Base-by-base conservation (phyloP, 1,140 invertebrate species). In the Bombyx mandarina region DNA sequence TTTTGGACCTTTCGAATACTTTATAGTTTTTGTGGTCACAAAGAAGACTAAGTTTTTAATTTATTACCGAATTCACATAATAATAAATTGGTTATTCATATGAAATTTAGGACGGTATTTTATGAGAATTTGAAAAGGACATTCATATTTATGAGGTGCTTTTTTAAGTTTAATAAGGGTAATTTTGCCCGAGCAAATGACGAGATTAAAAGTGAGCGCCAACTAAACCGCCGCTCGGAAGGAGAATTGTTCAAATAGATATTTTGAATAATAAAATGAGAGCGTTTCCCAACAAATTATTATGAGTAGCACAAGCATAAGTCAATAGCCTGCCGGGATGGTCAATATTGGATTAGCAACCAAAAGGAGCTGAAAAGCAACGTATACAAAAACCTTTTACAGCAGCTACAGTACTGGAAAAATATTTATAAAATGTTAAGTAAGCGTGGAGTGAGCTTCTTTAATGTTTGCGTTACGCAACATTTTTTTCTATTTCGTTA, bases 351-450 rank as follows among this genome's bases (percentile, higher is more conserved):
- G 80, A 85, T 86, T 86, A 87, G 75, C 82, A 65, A 73, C 63
- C 82, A 84, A 87, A 87, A 87, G 82, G 84, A 86, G 77, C 73
- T 82, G 84, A 87, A 87, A 86, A 83, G 84, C 84, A 81, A 81
- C 84, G 82, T 87, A 87, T 87, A 87, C 84, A 87, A 84, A 86
- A 87, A 87, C 82, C 84, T 87, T 87, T 86, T 84, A 87, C 82
- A 77, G 82, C 77, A 79, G 81, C 82, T 84, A 81, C 73, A 79
- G 57, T 67, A 66, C 71, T 61, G 67, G 68, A 85, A 87, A 87
- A 87, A 85, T 86, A 82, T 87, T 86, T 84, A 84, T 84, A 69
- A 79, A 85, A 83, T 59, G 75, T 60, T 74, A 54, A 26, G 58
- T 62, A 53, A 58, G 50, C 63, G 61, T 58, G 65, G 82, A 83